Evolutionary conservation across 1,140 invertebrate genomes (phyloP).

Genomic region (Zaprionus africanus): DNA sequence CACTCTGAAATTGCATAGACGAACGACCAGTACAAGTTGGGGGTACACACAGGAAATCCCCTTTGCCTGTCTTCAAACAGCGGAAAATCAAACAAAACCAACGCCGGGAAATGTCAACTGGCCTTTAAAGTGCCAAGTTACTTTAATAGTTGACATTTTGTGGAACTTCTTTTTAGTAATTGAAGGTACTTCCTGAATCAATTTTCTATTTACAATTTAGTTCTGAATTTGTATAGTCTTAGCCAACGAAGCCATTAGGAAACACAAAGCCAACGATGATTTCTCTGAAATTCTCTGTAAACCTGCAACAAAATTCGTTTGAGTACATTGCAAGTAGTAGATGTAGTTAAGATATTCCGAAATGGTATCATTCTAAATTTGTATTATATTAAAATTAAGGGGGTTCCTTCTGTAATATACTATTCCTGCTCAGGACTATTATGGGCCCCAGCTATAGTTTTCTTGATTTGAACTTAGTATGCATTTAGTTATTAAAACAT

Average conservation of each 20-base stretch:
- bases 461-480: no score
- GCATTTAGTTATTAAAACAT: no score
- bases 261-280: slow-evolving; percentile 49
- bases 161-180: background rate
- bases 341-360: background rate
- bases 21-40: background rate
- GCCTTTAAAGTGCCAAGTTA: slow-evolving; percentile 9
- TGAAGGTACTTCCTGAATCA: background rate
- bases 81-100: slow-evolving; percentile 27
- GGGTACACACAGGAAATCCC: background rate
- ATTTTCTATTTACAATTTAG: background rate
- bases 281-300: slow-evolving; percentile 46
- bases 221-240: background rate
- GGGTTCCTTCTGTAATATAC: no score
- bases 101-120: slow-evolving; percentile 49
- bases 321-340: slow-evolving; percentile 49
- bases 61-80: background rate
- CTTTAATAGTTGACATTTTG: slow-evolving; percentile 1
- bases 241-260: slow-evolving; percentile 29
- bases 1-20: slow-evolving; percentile 39
- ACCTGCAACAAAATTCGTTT: slow-evolving; percentile 32
- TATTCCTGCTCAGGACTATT: no score
- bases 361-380: background rate
- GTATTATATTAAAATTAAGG: no score
- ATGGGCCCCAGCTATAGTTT: no score